Conservation (phyloP, 2,888 invertebrate species). For the Phorcus lineatus region DNA sequence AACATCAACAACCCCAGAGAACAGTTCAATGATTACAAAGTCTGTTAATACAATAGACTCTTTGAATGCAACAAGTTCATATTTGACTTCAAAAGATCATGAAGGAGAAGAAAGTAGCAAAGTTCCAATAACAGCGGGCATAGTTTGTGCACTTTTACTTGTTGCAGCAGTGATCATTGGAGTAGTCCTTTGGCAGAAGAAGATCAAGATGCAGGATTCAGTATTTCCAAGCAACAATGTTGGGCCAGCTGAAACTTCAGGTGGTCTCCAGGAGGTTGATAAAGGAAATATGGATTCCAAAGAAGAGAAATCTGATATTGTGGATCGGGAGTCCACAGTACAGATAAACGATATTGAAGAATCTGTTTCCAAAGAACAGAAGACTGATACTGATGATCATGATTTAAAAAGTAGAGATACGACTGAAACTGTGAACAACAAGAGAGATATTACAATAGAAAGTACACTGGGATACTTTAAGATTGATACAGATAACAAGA, state of each 20-base stretch:
- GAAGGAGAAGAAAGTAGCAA: neutral
- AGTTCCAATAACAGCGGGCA: neutral
- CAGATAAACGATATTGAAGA: no score
- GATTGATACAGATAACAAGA: no score
- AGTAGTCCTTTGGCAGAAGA: neutral
- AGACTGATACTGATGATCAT: no score
- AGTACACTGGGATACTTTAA: no score
- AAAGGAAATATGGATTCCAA: no score
- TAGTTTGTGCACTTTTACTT: neutral
- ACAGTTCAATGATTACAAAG: conserved; percentile 30
- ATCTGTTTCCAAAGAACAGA: no score
- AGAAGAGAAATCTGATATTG: no score
- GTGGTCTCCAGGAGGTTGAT: neutral
- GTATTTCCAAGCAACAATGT: neutral
- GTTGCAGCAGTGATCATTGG: neutral
- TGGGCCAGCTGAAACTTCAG: neutral
- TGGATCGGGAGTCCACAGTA: no score
- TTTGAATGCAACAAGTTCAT: conserved; percentile 8
- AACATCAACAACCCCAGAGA: conserved; percentile 28
- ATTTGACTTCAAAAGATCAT: neutral
- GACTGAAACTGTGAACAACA: no score
- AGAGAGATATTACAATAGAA: no score
- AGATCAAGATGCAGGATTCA: neutral
- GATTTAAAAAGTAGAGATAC: no score
- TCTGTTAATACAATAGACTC: conserved; percentile 11